Evolutionary conservation across 2,113 vertebrate genomes (phyloP).

Genomic region (Calcarius ornatus): DNA sequence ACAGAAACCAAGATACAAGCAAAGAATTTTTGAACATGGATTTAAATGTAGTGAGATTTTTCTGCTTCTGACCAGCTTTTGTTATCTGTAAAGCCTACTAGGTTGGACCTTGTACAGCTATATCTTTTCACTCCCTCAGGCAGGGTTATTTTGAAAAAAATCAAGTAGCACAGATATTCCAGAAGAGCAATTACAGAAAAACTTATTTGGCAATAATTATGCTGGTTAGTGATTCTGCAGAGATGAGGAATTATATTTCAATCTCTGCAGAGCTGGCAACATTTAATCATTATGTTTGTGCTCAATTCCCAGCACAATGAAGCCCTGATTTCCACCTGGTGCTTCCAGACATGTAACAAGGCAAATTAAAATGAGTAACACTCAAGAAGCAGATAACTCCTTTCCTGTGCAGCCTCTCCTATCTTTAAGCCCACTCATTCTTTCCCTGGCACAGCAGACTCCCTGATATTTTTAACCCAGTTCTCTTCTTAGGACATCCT

Average conservation of each 20-base stretch:
- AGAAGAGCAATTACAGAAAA: not conserved
- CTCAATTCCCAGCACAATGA: not conserved
- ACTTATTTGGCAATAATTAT: not conserved
- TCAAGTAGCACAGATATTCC: not conserved
- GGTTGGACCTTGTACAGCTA: not conserved
- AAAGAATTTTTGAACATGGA: not conserved
- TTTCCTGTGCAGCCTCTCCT: not conserved
- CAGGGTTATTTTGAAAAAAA: not conserved
- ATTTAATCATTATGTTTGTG: constrained; percentile 3
- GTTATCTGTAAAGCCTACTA: not conserved
- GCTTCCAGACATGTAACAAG: not conserved
- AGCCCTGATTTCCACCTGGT: constrained; percentile 4
- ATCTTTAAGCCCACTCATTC: not conserved
- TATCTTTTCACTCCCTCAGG: not conserved
- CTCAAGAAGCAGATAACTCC: not conserved
- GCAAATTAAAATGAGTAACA: constrained; percentile 7
- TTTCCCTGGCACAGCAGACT: not conserved
- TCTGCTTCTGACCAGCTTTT: not conserved
- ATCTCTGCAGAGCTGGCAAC: constrained; percentile 9
- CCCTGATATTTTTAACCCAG: not conserved
- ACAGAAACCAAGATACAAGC: not conserved
- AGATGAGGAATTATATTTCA: not conserved
- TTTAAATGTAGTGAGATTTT: not conserved
- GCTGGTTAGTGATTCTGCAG: not conserved
- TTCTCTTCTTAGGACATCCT: not conserved